Evolutionary conservation across 2,797 vertebrate genomes (phyloP).

Genomic region (Remorina albescens): DNA sequence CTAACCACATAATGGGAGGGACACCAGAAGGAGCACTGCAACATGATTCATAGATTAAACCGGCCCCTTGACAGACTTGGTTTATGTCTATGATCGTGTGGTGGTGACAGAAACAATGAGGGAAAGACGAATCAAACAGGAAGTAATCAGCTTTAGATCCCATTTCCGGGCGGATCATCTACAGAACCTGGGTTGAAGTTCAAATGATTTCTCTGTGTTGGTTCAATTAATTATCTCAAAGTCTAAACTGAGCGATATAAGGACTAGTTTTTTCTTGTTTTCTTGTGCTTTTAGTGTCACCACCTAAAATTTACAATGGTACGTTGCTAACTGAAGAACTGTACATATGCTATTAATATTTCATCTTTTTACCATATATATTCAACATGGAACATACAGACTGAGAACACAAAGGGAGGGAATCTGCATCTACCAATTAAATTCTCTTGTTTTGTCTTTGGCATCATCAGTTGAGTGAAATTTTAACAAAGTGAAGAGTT

Average conservation of each 20-base stretch:
- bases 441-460: not conserved
- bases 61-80: not conserved
- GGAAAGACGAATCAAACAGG: not conserved
- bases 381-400: not conserved
- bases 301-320: not conserved
- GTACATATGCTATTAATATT: constrained; percentile 29
- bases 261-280: not conserved
- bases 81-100: constrained; percentile 2
- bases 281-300: constrained; percentile 17
- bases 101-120: not conserved
- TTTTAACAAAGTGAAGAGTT: constrained; percentile 4
- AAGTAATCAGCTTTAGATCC: not conserved
- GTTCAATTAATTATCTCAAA: constrained; percentile 11
- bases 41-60: constrained; percentile 23
- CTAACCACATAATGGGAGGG: constrained; percentile 10
- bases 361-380: constrained; percentile 1
- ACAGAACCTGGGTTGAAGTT: not conserved
- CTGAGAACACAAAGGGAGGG: not conserved
- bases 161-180: constrained; percentile 20
- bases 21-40: not conserved
- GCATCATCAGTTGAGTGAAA: not conserved
- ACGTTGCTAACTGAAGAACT: constrained; percentile 14
- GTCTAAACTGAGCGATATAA: not conserved
- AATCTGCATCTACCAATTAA: not conserved
- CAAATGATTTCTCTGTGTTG: not conserved